These are phyloP conservation scores for Glyptemys insculpta DNA, from an alignment of 2,797 vertebrate species.

Conservation along the genomic window DNA sequence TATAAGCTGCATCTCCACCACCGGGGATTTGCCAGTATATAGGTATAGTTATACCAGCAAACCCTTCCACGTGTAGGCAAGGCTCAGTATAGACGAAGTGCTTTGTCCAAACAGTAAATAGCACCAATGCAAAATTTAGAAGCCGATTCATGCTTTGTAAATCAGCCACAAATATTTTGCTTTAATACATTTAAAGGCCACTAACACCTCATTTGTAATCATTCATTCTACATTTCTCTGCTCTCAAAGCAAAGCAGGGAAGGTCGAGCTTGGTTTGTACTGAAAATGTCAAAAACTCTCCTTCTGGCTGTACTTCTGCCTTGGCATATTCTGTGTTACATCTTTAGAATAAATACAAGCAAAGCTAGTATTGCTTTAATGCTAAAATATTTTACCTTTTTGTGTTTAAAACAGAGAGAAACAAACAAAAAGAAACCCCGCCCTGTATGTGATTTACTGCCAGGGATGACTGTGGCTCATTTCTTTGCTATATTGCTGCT, in stretches of 20 bases:
- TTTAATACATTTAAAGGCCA: neutral
- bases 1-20: neutral
- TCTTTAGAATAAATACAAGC: neutral
- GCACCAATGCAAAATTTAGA: neutral
- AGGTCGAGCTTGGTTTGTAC: neutral
- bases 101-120: neutral
- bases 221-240: neutral
- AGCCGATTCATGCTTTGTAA: neutral
- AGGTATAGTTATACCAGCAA: neutral
- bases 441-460: neutral
- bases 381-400: neutral
- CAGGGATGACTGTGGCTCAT: neutral
- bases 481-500: slow-evolving; percentile 67
- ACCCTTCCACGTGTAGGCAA: neutral
- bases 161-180: neutral
- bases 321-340: neutral
- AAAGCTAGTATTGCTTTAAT: rapidly evolving
- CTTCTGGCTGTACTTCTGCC: neutral
- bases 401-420: neutral
- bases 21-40: neutral
- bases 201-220: neutral
- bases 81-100: rapidly evolving
- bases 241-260: neutral
- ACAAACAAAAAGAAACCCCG: neutral
- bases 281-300: neutral